These are phyloP conservation scores for Solenopsis invicta DNA, from an alignment of 1,140 invertebrate species.

Conservation along the genomic window DNA sequence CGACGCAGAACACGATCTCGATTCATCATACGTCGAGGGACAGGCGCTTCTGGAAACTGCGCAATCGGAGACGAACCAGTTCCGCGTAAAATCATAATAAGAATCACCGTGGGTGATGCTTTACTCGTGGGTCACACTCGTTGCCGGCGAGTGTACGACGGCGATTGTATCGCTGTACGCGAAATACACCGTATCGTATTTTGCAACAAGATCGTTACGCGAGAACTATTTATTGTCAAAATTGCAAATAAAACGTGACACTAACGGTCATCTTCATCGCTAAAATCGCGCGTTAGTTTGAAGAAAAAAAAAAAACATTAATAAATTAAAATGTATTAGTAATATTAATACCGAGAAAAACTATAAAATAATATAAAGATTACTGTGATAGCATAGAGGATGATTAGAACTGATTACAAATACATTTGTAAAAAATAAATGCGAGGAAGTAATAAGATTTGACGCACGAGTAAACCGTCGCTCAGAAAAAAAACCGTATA, in stretches of 20 bases:
- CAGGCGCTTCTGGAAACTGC: constrained; percentile 84
- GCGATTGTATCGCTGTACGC: neutral
- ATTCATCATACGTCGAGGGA: constrained; percentile 85
- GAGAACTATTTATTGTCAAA: constrained; percentile 11
- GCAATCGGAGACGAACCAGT: constrained; percentile 83
- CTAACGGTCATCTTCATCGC: constrained; percentile 6
- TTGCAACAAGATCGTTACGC: constrained; percentile 8
- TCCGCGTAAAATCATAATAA: constrained; percentile 73
- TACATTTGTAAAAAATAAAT: neutral
- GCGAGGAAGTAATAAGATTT: neutral
- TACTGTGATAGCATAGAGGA: constrained; percentile 18
- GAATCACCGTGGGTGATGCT: constrained; percentile 11
- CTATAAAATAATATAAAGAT: constrained; percentile 10
- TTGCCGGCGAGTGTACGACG: neutral
- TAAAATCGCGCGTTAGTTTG: constrained; percentile 30
- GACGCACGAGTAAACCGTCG: constrained; percentile 35
- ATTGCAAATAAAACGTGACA: constrained; percentile 1
- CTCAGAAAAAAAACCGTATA: neutral
- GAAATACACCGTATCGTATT: neutral
- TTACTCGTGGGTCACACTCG: constrained; percentile 31
- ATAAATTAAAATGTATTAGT: constrained; percentile 42
- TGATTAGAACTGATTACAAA: constrained; percentile 1
- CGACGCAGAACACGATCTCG: constrained; percentile 83
- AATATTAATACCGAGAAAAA: neutral
- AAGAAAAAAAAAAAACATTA: neutral